These are phyloP conservation scores for Megalops atlanticus DNA, from an alignment of 2,113 vertebrate genomes.

Conservation along the genomic window DNA sequence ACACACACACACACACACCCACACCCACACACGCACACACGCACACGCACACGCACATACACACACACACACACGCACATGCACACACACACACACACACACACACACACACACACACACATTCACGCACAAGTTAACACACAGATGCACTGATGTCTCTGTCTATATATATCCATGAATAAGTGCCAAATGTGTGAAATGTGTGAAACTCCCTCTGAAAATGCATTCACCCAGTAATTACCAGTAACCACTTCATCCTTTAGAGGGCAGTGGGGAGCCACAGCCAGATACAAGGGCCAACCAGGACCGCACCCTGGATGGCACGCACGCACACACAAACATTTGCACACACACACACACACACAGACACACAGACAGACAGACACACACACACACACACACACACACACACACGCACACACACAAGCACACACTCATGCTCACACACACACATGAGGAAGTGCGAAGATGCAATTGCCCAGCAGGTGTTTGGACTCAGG, in stretches of 20 bases:
- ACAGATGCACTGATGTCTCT: no score
- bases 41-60: slow-evolving; percentile 1
- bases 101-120: slow-evolving; percentile 1
- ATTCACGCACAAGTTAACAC: not conserved
- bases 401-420: not conserved
- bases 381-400: not conserved
- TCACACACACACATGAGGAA: not conserved
- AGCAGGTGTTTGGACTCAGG: no score
- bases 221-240: not conserved
- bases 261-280: not conserved
- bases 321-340: no score
- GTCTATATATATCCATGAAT: no score
- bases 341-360: no score
- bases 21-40: not conserved
- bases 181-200: no score
- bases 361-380: not conserved
- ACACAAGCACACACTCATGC: not conserved
- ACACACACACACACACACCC: not conserved
- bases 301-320: not conserved
- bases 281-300: not conserved
- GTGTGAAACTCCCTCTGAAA: no score
- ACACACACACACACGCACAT: not conserved
- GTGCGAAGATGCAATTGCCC: no score
- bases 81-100: slow-evolving; percentile 13
- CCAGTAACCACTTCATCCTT: not conserved